Percentiles rank a stretch among this genome's conserved stretches.
Evolutionary conservation across 1,140 invertebrate genomes (phyloP).

Genomic region (Aethina tumida): DNA sequence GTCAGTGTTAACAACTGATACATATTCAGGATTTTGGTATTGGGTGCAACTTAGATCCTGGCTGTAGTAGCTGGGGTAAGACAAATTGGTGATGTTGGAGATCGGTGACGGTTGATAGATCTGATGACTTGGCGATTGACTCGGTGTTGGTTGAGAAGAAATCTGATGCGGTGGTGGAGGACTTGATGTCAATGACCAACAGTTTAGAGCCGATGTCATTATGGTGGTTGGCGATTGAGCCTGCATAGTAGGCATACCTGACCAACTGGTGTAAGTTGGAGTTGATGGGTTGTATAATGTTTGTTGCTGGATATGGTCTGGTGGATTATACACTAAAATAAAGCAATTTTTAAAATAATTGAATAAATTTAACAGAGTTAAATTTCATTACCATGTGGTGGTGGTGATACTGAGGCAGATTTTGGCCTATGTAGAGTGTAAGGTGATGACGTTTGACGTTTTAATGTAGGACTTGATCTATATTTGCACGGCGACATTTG

Average conservation of each 20-base stretch:
- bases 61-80: constrained; percentile 32
- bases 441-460: constrained; percentile 31
- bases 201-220: constrained; percentile 30
- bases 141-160: constrained; percentile 28
- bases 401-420: constrained; percentile 30
- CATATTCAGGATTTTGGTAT: constrained; percentile 32
- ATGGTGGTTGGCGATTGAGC: constrained; percentile 29
- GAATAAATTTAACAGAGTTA: too few relatives aligned
- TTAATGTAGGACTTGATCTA: constrained; percentile 18
- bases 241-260: constrained; percentile 26
- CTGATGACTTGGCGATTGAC: constrained; percentile 34
- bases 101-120: constrained; percentile 31
- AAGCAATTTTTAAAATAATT: too few relatives aligned
- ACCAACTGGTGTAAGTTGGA: constrained; percentile 31
- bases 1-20: constrained; percentile 25
- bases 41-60: constrained; percentile 26
- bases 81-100: constrained; percentile 31
- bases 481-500: constrained; percentile 25
- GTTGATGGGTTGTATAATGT: constrained; percentile 23
- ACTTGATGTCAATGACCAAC: constrained; percentile 33
- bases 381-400: constrained; percentile 31
- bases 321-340: constrained; percentile 31
- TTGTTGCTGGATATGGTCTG: constrained; percentile 34
- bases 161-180: constrained; percentile 32
- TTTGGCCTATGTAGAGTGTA: constrained; percentile 32